Evolutionary conservation across 2,888 invertebrate genomes (phyloP).

Genomic region (Odontocerum albicorne): DNA sequence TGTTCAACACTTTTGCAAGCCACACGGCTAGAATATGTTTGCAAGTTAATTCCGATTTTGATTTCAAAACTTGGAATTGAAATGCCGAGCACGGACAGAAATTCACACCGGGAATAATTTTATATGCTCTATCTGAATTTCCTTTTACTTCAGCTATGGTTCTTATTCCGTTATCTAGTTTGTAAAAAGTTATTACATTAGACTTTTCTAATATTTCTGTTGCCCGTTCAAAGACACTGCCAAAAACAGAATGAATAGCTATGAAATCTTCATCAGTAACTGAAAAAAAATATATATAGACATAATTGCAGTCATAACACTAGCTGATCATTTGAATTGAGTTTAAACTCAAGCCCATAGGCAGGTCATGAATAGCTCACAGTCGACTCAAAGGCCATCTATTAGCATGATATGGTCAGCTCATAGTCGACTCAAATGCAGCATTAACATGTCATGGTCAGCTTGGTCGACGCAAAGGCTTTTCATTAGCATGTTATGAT

Average conservation of each 20-base stretch:
- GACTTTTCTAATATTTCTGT: conserved; percentile 64
- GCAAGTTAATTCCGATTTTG: conserved; percentile 58
- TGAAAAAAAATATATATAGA: too few species aligned
- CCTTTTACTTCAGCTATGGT: conserved; percentile 62
- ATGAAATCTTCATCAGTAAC: conserved; percentile 61
- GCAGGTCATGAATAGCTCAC: too few species aligned
- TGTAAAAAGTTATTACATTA: conserved; percentile 53
- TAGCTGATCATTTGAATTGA: too few species aligned
- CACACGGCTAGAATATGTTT: conserved; percentile 69
- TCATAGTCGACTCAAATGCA: too few species aligned
- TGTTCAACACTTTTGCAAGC: conserved; percentile 54
- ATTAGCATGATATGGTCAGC: too few species aligned
- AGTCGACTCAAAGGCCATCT: too few species aligned
- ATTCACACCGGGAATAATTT: conserved; percentile 63
- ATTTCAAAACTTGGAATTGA: conserved; percentile 56
- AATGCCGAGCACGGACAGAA: conserved; percentile 71
- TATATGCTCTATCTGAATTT: conserved; percentile 58
- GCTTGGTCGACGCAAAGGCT: too few species aligned
- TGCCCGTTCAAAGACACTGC: conserved; percentile 59
- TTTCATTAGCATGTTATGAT: too few species aligned
- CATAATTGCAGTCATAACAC: too few species aligned
- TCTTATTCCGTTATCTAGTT: conserved; percentile 46
- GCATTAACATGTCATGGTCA: too few species aligned
- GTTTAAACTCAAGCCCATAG: too few species aligned
- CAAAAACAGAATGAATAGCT: conserved; percentile 61